phyloP scores from a whole-genome alignment of 2,113 vertebrate species.

The Pachycephala philippinensis region DNA sequence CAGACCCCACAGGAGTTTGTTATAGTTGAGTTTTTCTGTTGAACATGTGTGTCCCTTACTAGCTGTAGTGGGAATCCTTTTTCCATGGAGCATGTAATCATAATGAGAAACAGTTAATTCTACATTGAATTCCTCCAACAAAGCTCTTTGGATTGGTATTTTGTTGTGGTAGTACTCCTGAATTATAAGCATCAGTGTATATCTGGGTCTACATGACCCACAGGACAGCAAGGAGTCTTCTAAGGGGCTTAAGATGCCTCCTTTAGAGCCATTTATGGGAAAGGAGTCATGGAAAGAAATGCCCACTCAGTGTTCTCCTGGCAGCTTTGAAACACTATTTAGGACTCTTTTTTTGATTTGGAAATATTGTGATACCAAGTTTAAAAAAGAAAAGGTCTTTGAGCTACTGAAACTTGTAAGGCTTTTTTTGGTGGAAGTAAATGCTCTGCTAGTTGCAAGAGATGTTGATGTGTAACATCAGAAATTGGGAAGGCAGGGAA shows the following conservation, averaged over 20 bases:
- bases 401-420: not conserved
- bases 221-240: not conserved
- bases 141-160: not conserved
- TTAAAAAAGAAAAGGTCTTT: not conserved
- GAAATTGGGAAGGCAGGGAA: not conserved
- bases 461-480: not conserved
- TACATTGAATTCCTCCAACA: not conserved
- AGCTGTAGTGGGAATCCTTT: not conserved
- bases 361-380: not conserved
- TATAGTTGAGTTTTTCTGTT: not conserved
- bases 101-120: not conserved
- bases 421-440: not conserved
- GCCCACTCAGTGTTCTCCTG: not conserved
- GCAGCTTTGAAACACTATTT: not conserved
- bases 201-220: not conserved
- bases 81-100: not conserved
- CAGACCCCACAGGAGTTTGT: not conserved
- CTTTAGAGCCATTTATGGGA: not conserved
- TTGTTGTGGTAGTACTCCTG: not conserved
- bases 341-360: not conserved
- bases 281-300: not conserved
- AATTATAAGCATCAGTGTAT: not conserved
- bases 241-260: not conserved
- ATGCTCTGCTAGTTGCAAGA: not conserved
- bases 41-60: not conserved